These are phyloP conservation scores for Nannoperca obscura DNA, from an alignment of 2,797 vertebrate species.

Conservation along the genomic window DNA sequence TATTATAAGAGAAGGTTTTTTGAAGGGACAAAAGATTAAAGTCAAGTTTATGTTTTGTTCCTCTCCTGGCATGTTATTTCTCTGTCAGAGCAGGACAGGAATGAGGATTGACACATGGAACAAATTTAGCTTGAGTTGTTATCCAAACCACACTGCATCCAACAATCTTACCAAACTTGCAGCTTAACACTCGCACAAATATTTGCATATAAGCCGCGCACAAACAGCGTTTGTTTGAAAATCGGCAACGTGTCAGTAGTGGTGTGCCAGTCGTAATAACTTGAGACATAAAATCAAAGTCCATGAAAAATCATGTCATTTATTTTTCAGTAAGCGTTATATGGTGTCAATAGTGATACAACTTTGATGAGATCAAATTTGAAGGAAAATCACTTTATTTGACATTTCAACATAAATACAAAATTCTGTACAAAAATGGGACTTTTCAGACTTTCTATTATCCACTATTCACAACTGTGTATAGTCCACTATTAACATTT, in stretches of 20 bases:
- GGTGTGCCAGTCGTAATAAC: background rate
- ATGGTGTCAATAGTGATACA: background rate
- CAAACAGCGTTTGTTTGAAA: background rate
- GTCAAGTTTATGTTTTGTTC: background rate
- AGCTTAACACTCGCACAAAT: background rate
- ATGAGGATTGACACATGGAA: constrained; percentile 17
- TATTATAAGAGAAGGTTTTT: background rate
- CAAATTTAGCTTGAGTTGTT: background rate
- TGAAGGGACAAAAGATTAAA: no score
- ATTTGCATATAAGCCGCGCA: background rate
- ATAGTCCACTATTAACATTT: background rate
- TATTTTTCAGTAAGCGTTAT: background rate
- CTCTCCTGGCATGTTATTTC: constrained; percentile 3
- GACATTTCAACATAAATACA: background rate
- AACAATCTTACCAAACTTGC: constrained; percentile 19
- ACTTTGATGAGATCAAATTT: background rate
- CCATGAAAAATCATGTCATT: background rate
- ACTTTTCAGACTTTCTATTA: no score
- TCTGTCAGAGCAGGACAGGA: constrained; percentile 8
- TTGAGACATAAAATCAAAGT: background rate
- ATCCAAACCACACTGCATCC: constrained; percentile 4
- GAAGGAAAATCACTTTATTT: background rate
- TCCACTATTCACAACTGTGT: background rate
- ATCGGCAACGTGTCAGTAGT: background rate
- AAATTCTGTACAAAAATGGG: no score